A percentile compares a stretch with the other conserved stretches of the same genome.
These are phyloP conservation scores for Amblyopsis hoosieri DNA, from an alignment of 2,797 vertebrate species.

Conservation along the genomic window DNA sequence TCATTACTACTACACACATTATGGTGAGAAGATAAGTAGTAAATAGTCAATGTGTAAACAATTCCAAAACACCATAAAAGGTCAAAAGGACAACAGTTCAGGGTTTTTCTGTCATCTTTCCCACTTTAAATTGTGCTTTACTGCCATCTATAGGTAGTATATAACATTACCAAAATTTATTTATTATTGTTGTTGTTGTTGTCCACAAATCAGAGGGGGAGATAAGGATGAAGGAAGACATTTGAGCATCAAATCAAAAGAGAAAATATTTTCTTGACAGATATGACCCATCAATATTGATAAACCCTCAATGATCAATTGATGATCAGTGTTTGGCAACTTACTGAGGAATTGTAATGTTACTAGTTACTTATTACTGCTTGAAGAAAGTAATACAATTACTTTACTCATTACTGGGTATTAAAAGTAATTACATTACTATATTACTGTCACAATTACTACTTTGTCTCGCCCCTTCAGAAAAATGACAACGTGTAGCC, in stretches of 20 bases:
- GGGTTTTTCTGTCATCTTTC: neutral
- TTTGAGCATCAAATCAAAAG: neutral
- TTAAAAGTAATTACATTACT: too few relatives aligned
- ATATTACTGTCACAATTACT: too few relatives aligned
- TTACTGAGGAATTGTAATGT: too few relatives aligned
- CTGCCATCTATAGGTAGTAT: constrained; percentile 71
- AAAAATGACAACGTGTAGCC: too few relatives aligned
- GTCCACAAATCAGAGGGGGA: neutral
- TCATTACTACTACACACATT: neutral
- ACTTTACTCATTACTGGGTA: too few relatives aligned
- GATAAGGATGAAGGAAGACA: neutral
- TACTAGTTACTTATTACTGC: too few relatives aligned
- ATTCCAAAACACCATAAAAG: neutral
- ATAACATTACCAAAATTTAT: constrained; percentile 12
- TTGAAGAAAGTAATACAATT: too few relatives aligned
- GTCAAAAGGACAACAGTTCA: constrained; percentile 12
- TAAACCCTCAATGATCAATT: too few relatives aligned
- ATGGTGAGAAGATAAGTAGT: neutral
- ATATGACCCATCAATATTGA: neutral
- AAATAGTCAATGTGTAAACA: neutral
- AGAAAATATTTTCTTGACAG: neutral
- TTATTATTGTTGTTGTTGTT: neutral
- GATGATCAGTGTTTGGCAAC: too few relatives aligned
- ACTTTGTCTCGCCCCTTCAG: too few relatives aligned
- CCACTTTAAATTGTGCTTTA: constrained; percentile 43